Base-by-base conservation (phyloP, 2,113 vertebrate genomes). In the Gobio gobio region DNA sequence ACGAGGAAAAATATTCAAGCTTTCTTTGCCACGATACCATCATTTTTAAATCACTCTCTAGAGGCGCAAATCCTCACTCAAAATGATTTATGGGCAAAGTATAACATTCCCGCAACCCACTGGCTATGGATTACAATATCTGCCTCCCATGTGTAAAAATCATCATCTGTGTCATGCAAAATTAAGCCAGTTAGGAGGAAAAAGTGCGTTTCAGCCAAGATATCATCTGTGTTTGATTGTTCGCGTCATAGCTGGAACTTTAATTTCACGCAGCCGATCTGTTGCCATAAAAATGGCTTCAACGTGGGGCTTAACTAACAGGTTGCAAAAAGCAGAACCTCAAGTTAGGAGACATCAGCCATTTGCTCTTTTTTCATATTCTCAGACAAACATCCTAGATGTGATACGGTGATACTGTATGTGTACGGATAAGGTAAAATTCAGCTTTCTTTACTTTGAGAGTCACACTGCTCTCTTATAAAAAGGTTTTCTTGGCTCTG, bases 71-170 rank as follows among this genome's bases (percentile, higher is more conserved):
- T 84, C 89, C 88, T 87, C 86, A 59, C 83, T 77, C 40, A 70
- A 85, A 90, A 91, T 85, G 90, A 92, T 90, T 92, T 91, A 91
- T 84, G 56, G 63, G 79, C 85, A 78, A 85, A 89, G 91, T 92
- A 92, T 81, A 92, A 88, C 84, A 84, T 89, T 86, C 84, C 83
- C 84, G 86, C 83, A 85, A 87, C 87, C 85, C 91, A 77, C 10
- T n/a, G 77, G 87, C 78, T 76, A 78, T 59, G 78, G 73, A 89
- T 90, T 86, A 86, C 87, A 88, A 91, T 84, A 90, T 85, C 82
- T 4, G 33, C 49, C 74, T 74, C 59, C 54, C 82, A 88, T 88
- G 87, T 89, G 88, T 85, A 83, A 85, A 88, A 74, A 90, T 89
- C 87, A 85, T 88, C 87, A 88, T 83, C 83, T 80, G 54, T 78